phyloP scores from a whole-genome alignment of 2,888 invertebrate genomes.

The Ophion obscuratus region DNA sequence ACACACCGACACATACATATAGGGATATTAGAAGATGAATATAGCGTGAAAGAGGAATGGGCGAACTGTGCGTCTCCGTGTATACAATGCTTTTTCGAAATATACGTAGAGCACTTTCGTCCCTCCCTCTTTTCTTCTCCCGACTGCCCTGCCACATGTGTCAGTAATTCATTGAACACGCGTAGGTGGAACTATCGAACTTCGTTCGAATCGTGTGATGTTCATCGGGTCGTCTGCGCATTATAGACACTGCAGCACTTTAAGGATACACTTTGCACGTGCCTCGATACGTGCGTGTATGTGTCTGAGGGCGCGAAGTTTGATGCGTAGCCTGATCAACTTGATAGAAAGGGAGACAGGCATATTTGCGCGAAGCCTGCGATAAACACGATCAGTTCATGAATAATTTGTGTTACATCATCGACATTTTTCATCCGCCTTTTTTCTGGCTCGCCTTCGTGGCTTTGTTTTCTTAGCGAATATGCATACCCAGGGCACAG shows the following conservation, averaged over 20 bases:
- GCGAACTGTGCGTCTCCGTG: conserved; percentile 6
- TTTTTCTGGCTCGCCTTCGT: conserved; percentile 9
- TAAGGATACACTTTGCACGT: conserved; percentile 5
- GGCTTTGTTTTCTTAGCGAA: background rate
- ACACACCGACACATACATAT: background rate
- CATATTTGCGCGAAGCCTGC: background rate
- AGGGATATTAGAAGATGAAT: conserved; percentile 27
- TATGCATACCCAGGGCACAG: background rate
- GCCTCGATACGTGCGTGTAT: background rate
- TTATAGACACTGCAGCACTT: conserved; percentile 15
- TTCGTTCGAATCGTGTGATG: conserved; percentile 17
- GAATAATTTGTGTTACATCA: conserved; percentile 59
- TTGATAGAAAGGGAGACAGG: conserved; percentile 27
- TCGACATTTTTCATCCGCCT: conserved; percentile 39
- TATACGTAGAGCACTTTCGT: background rate
- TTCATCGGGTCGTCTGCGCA: conserved; percentile 44
- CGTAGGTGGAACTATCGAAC: conserved; percentile 2
- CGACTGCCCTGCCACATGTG: background rate
- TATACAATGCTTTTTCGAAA: conserved; percentile 22
- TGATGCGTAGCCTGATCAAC: conserved; percentile 37
- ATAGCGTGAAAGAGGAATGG: conserved; percentile 14
- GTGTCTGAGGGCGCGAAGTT: background rate
- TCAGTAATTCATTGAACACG: conserved; percentile 13
- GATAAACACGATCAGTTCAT: conserved; percentile 56
- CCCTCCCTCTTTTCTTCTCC: background rate